A percentile compares a stretch with the other conserved stretches of the same genome.
These are phyloP conservation scores for Plodia interpunctella DNA, from an alignment of 1,140 invertebrate species.

Conservation along the genomic window DNA sequence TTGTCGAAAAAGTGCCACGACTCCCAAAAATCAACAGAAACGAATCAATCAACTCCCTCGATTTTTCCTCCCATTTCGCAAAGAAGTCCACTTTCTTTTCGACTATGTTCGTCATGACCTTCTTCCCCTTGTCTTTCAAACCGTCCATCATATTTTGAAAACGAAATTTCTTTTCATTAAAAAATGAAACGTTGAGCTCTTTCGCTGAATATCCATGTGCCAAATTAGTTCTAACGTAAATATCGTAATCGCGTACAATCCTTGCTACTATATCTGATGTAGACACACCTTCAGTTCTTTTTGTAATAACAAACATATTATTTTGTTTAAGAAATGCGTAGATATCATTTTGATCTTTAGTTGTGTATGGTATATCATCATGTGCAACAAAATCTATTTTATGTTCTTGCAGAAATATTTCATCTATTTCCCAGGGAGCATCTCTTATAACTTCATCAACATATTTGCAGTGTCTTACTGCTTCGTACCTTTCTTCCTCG, in stretches of 20 bases:
- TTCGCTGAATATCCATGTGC: slow-evolving; percentile 97
- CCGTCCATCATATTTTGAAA: slow-evolving; percentile 97
- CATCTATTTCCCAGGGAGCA: slow-evolving; percentile 96
- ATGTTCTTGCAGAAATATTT: slow-evolving; percentile 93
- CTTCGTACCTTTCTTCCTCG: slow-evolving; percentile 96
- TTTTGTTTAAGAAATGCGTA: slow-evolving; percentile 94
- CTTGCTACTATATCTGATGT: slow-evolving; percentile 98
- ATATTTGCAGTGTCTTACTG: slow-evolving; percentile 98
- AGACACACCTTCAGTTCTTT: slow-evolving; percentile 96
- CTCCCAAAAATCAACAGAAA: slow-evolving; percentile 95
- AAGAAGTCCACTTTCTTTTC: slow-evolving; percentile 93
- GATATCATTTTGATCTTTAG: slow-evolving; percentile 90
- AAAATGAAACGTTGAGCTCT: slow-evolving; percentile 98
- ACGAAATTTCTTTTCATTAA: slow-evolving; percentile 95
- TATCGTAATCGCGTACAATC: slow-evolving; percentile 98
- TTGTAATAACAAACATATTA: slow-evolving; percentile 98
- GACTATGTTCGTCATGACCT: slow-evolving; percentile 89
- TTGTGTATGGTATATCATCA: slow-evolving; percentile 97
- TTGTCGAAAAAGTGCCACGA: slow-evolving; percentile 89
- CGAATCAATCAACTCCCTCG: slow-evolving; percentile 94
- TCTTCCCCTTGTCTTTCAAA: slow-evolving; percentile 92
- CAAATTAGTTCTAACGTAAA: slow-evolving; percentile 97
- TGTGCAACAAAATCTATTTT: slow-evolving; percentile 93
- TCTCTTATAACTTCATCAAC: slow-evolving; percentile 98
- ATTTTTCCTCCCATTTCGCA: slow-evolving; percentile 97